Percentiles rank a stretch among this genome's conserved stretches.
Evolutionary conservation across 2,113 vertebrate species (phyloP).

Genomic region (Microtus oregoni): DNA sequence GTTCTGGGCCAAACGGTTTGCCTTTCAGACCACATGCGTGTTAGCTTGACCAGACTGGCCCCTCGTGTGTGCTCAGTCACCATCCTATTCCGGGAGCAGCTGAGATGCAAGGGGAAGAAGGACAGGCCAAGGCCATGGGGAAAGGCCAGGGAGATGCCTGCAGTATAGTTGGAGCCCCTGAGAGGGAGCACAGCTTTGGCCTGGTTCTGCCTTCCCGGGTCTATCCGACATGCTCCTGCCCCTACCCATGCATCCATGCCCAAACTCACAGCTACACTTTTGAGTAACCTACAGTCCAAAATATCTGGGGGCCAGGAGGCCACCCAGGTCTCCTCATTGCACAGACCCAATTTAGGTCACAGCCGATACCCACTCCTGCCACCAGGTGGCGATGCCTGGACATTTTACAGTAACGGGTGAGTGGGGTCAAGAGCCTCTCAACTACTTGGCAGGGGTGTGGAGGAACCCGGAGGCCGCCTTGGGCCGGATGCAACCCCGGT

Average conservation of each 20-base stretch:
- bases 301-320: neutral
- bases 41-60: neutral
- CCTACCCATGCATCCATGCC: too few relatives aligned
- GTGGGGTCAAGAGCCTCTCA: neutral
- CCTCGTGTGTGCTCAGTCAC: neutral
- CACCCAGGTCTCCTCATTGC: too few relatives aligned
- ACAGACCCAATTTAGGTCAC: neutral
- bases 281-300: neutral
- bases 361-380: neutral
- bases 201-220: neutral
- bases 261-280: neutral
- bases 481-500: neutral
- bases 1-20: neutral
- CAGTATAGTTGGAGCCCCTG: neutral
- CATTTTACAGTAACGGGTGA: neutral
- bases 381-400: neutral
- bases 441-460: neutral
- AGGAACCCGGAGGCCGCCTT: neutral
- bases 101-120: neutral
- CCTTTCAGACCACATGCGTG: neutral
- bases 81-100: neutral
- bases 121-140: neutral
- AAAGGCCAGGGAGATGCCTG: rapidly evolving
- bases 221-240: neutral
- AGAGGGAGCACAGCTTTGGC: neutral